A percentile compares a stretch with the other conserved stretches of the same genome.
phyloP scores from a whole-genome alignment of 2,113 vertebrate genomes.

The Pterocles burchelli region DNA sequence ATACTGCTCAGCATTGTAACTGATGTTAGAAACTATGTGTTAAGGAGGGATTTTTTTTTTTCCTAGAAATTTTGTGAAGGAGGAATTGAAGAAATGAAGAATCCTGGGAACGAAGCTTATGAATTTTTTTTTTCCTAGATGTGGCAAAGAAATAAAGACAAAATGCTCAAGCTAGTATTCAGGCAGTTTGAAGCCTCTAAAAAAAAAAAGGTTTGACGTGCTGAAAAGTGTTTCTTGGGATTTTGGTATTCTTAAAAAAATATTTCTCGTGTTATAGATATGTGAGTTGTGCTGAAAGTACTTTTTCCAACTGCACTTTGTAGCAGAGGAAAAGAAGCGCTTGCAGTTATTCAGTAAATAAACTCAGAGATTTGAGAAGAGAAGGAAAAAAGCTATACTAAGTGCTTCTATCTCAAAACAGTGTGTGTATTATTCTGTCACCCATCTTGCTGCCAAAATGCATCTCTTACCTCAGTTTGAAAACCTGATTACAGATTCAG shows the following conservation, averaged over 20 bases:
- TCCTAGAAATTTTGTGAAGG: not conserved
- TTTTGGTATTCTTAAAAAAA: not conserved
- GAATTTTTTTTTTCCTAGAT: not conserved
- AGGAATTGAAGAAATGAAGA: not conserved
- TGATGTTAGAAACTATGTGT: not conserved
- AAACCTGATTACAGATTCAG: not conserved
- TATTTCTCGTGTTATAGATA: not conserved
- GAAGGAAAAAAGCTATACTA: not conserved
- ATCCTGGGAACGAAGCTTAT: not conserved
- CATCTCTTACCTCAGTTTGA: not conserved
- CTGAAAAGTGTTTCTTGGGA: not conserved
- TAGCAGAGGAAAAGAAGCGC: not conserved
- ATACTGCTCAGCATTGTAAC: not conserved
- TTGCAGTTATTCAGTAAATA: not conserved
- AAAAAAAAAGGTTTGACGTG: not conserved
- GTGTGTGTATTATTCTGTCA: not conserved
- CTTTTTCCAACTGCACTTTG: not conserved
- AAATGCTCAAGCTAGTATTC: not conserved
- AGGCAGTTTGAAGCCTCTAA: not conserved
- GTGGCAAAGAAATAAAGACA: not conserved
- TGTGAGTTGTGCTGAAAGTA: not conserved
- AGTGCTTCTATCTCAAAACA: not conserved
- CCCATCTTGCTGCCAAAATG: fast-evolving
- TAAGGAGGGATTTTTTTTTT: not conserved
- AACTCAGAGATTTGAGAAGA: not conserved